These are phyloP conservation scores for Heliconius erato DNA, from an alignment of 2,888 invertebrate genomes.

Conservation along the genomic window DNA sequence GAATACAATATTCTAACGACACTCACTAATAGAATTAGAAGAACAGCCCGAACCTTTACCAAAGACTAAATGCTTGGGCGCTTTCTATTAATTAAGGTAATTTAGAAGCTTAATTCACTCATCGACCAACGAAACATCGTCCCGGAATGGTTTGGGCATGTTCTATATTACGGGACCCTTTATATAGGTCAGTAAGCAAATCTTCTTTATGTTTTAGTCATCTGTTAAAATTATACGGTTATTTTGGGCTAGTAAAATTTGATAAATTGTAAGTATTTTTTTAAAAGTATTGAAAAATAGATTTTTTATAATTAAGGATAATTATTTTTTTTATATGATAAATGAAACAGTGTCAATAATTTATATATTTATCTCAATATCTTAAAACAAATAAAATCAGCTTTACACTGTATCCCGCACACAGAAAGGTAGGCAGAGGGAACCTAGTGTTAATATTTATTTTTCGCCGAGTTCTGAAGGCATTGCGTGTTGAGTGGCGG, in stretches of 20 bases:
- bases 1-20: slow-evolving; percentile 1
- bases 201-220: slow-evolving; percentile 15
- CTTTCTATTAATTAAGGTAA: slow-evolving; percentile 25
- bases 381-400: no score
- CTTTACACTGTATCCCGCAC: no score
- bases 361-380: no score
- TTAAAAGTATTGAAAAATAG: neutral
- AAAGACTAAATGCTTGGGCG: neutral
- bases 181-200: slow-evolving; percentile 24
- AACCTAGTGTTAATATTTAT: no score
- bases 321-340: no score
- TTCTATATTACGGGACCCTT: slow-evolving; percentile 19
- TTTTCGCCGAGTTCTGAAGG: no score
- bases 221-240: neutral
- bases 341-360: no score
- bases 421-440: no score
- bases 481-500: no score
- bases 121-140: neutral
- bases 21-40: slow-evolving; percentile 1
- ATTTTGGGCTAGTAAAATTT: neutral
- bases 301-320: no score
- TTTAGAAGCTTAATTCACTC: slow-evolving; percentile 20
- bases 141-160: neutral
- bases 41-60: slow-evolving; percentile 5
- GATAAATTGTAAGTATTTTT: neutral